phyloP scores from a whole-genome alignment of 2,888 invertebrate species.

The Drosophila ustulata region DNA sequence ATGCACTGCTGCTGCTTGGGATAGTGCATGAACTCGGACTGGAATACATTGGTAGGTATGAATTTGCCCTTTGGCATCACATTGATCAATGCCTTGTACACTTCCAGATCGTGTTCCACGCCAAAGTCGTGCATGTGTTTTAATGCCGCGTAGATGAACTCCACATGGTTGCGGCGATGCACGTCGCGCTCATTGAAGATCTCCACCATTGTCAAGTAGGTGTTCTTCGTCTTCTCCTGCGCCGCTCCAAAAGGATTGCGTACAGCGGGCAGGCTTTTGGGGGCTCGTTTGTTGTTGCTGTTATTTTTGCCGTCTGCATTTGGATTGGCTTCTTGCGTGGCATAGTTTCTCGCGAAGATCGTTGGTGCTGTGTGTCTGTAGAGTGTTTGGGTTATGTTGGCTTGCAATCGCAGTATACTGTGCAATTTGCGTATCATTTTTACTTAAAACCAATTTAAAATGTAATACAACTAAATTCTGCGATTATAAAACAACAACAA shows the following conservation, averaged over 20 bases:
- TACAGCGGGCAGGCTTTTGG: conserved; percentile 71
- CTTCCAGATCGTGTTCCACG: conserved; percentile 93
- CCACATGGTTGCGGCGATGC: conserved; percentile 94
- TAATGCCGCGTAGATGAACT: conserved; percentile 96
- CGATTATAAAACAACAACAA: conserved; percentile 70
- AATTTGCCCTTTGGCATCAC: conserved; percentile 95
- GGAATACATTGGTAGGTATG: conserved; percentile 92
- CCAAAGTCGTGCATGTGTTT: conserved; percentile 95
- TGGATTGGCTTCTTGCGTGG: conserved; percentile 33
- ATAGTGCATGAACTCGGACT: conserved; percentile 96
- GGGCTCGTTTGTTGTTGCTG: conserved; percentile 26
- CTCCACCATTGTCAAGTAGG: conserved; percentile 90
- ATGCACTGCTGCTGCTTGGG: conserved; percentile 98
- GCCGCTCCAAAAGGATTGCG: conserved; percentile 79
- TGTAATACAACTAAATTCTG: conserved; percentile 37
- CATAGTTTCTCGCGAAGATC: conserved; percentile 35
- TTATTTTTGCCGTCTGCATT: background rate
- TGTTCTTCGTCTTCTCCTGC: conserved; percentile 86
- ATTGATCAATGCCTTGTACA: conserved; percentile 94
- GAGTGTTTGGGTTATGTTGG: conserved; percentile 32
- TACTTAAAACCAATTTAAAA: conserved; percentile 46
- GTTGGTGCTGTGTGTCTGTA: conserved; percentile 25
- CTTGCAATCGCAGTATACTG: conserved; percentile 51
- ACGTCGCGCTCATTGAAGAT: conserved; percentile 90
- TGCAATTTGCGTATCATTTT: conserved; percentile 66